Base-by-base conservation (phyloP, 2,797 vertebrate genomes). In the Poecilia velifera region DNA sequence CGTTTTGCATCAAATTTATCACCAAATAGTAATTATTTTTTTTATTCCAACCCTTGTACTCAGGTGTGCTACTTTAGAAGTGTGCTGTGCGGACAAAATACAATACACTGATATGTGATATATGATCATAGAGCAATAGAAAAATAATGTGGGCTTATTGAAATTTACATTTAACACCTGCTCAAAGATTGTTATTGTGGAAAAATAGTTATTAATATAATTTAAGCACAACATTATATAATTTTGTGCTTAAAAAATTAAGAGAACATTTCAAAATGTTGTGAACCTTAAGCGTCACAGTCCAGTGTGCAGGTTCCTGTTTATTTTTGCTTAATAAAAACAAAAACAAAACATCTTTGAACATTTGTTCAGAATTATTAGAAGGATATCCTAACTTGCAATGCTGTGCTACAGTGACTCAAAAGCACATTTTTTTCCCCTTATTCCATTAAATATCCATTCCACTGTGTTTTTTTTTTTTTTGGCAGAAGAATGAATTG, bases 331-430 rank as follows among this genome's bases (percentile, higher is more conserved):
- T 62, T 31, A 31, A 18, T 34, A 62, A 31, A 13, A 62, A 62
- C 3, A 43, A n/a, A 80, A 72, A 25, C 53, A 88, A 79, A 76
- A 66, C 43, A 74, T 13, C n/a, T 10, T 12, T 73, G 77, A 64
- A 76, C 34, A 76, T 84, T 79, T 66, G 72, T 46, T 78, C 72
- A 84, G 79, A 82, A 74, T 85, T 87, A 82, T 72, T 75, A 84
- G 79, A 82, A 75, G 84, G 86, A 82, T 70, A 70, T 66, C 86
- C 71, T 83, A 82, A 85, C 76, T 59, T 70, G 8, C 57, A 85
- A 46, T 72, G 62, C 82, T 53, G 72, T 77, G 66, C 39, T 84
- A 72, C 55, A 87, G 82, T 76, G 74, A 55, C 68, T 46, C 36
- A 36, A 43, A 74, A 47, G 46, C 73, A 39, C 57, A n/a, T 36